Evolutionary conservation across 1,140 invertebrate genomes (phyloP).

Genomic region (Marisa cornuarietis): DNA sequence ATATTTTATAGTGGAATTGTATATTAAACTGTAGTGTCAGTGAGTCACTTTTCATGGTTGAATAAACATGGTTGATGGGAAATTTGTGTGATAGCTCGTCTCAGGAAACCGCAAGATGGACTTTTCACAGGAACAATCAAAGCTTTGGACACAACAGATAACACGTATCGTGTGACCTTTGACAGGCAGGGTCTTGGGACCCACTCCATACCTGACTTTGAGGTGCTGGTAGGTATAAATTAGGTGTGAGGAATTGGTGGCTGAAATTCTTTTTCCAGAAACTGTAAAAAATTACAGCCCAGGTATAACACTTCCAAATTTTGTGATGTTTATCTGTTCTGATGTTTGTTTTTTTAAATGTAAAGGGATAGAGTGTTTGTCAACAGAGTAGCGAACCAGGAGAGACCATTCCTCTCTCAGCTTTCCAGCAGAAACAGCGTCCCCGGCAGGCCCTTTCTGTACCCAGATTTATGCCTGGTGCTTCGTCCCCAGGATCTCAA

Average conservation of each 20-base stretch:
- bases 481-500: conserved; percentile 62
- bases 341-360: no score
- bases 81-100: conserved; percentile 66
- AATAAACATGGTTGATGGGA: neutral
- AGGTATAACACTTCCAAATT: neutral
- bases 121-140: conserved; percentile 96
- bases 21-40: no score
- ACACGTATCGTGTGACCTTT: conserved; percentile 97
- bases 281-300: neutral
- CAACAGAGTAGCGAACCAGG: conserved; percentile 84
- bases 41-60: no score
- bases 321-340: neutral
- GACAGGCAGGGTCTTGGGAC: conserved; percentile 92
- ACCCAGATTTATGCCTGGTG: conserved; percentile 69
- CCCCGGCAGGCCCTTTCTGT: conserved; percentile 72
- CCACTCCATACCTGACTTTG: conserved; percentile 95
- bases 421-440: conserved; percentile 84
- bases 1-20: no score
- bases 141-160: conserved; percentile 96
- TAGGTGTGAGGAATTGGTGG: neutral
- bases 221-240: conserved; percentile 79
- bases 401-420: conserved; percentile 88
- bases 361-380: neutral
- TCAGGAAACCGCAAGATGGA: conserved; percentile 94
- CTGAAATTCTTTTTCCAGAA: neutral